Base-by-base conservation (phyloP, 2,113 vertebrate species). In the Microtus richardsoni region DNA sequence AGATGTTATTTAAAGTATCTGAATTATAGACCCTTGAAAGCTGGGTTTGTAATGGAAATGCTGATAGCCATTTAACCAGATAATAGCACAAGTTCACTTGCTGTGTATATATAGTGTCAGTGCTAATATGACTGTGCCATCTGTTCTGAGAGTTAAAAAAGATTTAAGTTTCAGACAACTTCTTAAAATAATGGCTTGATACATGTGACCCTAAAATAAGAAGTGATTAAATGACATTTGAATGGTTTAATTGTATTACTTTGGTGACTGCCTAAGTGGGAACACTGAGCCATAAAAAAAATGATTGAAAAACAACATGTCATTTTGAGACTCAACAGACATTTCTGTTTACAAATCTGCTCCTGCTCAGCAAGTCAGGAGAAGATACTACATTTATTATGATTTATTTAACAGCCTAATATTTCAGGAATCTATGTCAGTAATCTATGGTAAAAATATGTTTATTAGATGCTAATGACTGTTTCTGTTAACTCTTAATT, bases 11-110 rank as follows among this genome's bases (percentile, higher is more conserved):
- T 97, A 95, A 97, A 98, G 97, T 33, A 97, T 84, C 80, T 93
- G 97, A 96, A 93, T 97, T 97, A 97, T 33, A 98, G 97, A 97
- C 80, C 94, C 89, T 98, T 98, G 96, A 98, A 98, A 97, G 93
- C 77, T 3, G 2, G 93, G 62, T 96, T 97, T 97, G 91, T 97
- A 98, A 94, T 96, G 97, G 95, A 98, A 98, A 98, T 97, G 95
- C 97, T 98, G 96, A 97, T 97, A 98, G 92, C 73, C 95, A 95
- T 95, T 98, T 98, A 98, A 97, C 96, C 94, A 97, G 95, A 97
- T 96, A 96, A 98, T 97, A 98, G 78, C 88, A 97, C 87, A 73
- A 93, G 97, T 97, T 98, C 96, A 95, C 97, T 98, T 54, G 0
- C 52, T 92, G 93, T 66, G 14, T 68, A 68, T 68, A 68, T 68